Base-by-base conservation (phyloP, 2,797 vertebrate species). In the Coregonus ussuriensis region DNA sequence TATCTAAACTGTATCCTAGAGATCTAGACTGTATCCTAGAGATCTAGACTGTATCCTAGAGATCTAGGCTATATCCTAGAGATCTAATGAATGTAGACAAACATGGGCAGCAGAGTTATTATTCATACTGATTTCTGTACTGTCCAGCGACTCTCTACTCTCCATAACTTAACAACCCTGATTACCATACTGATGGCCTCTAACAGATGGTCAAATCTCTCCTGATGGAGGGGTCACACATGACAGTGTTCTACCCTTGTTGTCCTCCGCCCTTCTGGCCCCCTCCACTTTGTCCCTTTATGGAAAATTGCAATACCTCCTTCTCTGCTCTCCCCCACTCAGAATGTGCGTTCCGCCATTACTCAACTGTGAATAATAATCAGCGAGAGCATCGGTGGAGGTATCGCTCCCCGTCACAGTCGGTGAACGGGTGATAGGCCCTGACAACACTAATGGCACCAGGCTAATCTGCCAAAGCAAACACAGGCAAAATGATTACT, bases 401-500 rank as follows among this genome's bases (percentile, higher is more conserved):
- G 53, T 76, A 29, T 66, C n/a, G 41, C 51, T 53, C 37, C 69
- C 54, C 21, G 51, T 85, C 77, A 77, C n/a, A 71, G 74, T 31
- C 74, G 33, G 47, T 52, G 75, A 80, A 79, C 18, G 18, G 15
- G 71, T 29, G 69, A 84, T 81, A 78, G 78, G 73, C 68, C 62
- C 35, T 77, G 81, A 84, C 79, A 52, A 77, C 71, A 72, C 76
- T 77, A 68, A 76, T 70, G 56, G 73, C 67, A 51, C 53, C 33
- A 81, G 72, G 41, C 76, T 88, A 83, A 88, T 88, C 84, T 78
- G 70, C 69, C 25, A 76, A 77, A 51, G 82, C 83, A 89, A 88
- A 87, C 83, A 82, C 82, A 75, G 84, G 74, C 78, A 76, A 76
- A 91, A 89, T 79, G 66, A 89, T 84, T 78, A 73, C 72, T 84